phyloP scores from a whole-genome alignment of 2,797 vertebrate genomes.

The Pipistrellus pipistrellus region DNA sequence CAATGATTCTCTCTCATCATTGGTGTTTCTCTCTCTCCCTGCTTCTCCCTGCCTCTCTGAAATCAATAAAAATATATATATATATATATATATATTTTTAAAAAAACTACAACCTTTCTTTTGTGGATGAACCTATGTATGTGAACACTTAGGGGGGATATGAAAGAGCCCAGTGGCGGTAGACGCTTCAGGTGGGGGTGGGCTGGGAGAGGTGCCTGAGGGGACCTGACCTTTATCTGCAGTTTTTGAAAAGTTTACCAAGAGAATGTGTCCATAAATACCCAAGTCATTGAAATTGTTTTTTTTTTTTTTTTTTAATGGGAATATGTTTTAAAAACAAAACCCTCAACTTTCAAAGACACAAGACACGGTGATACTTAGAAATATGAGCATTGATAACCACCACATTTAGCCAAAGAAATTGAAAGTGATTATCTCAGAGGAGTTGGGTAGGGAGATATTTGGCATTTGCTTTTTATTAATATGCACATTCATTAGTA shows the following conservation, averaged over 20 bases:
- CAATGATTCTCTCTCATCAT: too few species aligned
- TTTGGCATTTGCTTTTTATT: not conserved
- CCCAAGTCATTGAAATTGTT: not conserved
- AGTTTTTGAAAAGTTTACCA: not conserved
- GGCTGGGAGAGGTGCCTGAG: not conserved
- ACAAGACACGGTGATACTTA: not conserved
- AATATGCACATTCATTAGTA: constrained; percentile 7
- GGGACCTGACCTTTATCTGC: not conserved
- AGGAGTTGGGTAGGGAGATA: not conserved
- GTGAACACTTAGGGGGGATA: fast-evolving
- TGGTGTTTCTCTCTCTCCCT: too few species aligned
- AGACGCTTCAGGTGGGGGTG: not conserved
- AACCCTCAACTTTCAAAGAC: not conserved
- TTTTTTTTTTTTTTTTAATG: not conserved
- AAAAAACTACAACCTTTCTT: not conserved
- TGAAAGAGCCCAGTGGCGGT: not conserved
- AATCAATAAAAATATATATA: too few species aligned
- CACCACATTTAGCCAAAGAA: not conserved
- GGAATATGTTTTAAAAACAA: not conserved
- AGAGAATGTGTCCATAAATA: not conserved
- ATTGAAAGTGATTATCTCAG: not conserved
- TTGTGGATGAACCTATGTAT: not conserved
- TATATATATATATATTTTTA: too few species aligned
- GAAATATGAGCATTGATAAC: not conserved
- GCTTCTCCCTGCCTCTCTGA: too few species aligned